Percentiles rank a stretch among this genome's conserved stretches.
These are phyloP conservation scores for Montipora cactus DNA, from an alignment of 64 coral and sea anemone species.

Conservation along the genomic window DNA sequence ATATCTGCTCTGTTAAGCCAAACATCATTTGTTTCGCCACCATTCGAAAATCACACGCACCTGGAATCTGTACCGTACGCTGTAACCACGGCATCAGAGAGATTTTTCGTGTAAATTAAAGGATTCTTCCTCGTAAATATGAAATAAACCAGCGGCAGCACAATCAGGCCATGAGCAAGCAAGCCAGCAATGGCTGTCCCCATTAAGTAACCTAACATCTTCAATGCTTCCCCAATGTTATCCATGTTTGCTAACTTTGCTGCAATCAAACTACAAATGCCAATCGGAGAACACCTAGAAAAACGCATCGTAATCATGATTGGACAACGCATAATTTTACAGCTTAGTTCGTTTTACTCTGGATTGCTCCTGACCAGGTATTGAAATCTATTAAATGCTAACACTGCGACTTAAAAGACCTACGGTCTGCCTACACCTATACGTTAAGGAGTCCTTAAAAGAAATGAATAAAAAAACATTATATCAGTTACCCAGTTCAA, in stretches of 20 bases:
- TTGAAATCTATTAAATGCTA: too few species aligned
- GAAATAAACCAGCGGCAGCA: constrained; percentile 76
- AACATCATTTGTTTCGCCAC: neutral
- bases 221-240: constrained; percentile 61
- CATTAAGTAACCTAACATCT: constrained; percentile 68
- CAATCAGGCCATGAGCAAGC: constrained; percentile 53
- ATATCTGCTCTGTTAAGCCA: too few species aligned
- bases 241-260: constrained; percentile 75
- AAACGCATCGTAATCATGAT: neutral
- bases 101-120: constrained; percentile 64
- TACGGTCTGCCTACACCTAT: too few species aligned
- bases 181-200: constrained; percentile 58
- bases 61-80: constrained; percentile 90
- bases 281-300: constrained; percentile 82
- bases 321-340: neutral
- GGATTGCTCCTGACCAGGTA: neutral
- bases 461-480: neutral
- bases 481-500: neutral
- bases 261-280: constrained; percentile 82
- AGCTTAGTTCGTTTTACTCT: neutral
- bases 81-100: constrained; percentile 73
- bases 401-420: too few species aligned
- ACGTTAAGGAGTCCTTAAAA: too few species aligned
- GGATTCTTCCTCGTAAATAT: constrained; percentile 80
- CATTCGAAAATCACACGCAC: constrained; percentile 7